Base-by-base conservation (phyloP, 2,797 vertebrate genomes). In the Mormyrops attenuatus region DNA sequence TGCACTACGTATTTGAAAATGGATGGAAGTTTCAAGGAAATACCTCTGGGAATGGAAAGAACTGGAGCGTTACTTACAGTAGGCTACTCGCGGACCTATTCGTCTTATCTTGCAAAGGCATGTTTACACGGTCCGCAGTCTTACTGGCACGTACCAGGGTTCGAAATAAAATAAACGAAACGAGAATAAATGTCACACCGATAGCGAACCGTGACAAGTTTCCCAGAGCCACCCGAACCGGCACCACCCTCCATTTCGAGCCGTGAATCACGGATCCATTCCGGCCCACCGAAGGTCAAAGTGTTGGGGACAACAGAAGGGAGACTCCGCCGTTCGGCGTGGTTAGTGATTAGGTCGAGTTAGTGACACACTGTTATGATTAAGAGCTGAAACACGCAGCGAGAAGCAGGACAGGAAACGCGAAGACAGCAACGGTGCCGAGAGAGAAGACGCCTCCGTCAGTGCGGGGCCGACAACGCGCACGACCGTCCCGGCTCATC, bases 341-440 rank as follows among this genome's bases (percentile, higher is more conserved):
- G 38, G 87, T 89, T 89, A 89, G 89, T 53, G 26, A 89, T 50
- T 85, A 69, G 57, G 53, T 73, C n/a, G 44, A 87, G 85, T 89
- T 89, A 89, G 82, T 87, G 44, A 41, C 63, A 88, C 50, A 69
- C 52, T 41, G 52, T 87, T 87, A 87, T 60, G 5, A 52, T 87
- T 57, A 63, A 13, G 34, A 41, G 38, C 53, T 63, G 53, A 30
- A 26, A 60, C 34, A 88, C 26, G 30, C 87, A 66, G 87, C 1
- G 38, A 66, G 34, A 53, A 49, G 30, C 55, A 49, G 38, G 20
- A 88, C 34, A 87, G 52, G 9, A 87, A 87, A 17, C 15, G 38
- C 26, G 9, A n/a, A 15, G 5, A 17, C 9, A 2, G 85, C 30
- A 3, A 34, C 63, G 63, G 11, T 13, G 26, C 63, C 63, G 3